Conservation (phyloP, 2,888 invertebrate genomes). For the Dilophus febrilis region DNA sequence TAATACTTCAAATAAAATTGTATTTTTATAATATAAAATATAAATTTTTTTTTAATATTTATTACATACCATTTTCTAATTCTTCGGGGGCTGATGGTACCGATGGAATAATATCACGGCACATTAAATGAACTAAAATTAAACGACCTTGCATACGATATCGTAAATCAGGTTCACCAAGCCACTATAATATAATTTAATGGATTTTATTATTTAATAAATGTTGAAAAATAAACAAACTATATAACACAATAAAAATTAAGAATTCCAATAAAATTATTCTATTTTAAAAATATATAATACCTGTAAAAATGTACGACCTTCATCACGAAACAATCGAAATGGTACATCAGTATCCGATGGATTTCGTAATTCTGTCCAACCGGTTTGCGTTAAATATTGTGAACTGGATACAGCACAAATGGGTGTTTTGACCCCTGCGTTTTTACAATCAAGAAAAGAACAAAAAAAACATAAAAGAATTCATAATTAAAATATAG, state of each 20-base stretch:
- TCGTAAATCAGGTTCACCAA: slow-evolving; percentile 61
- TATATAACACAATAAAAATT: neutral
- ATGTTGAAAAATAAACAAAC: too few species aligned
- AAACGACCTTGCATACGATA: slow-evolving; percentile 64
- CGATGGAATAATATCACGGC: slow-evolving; percentile 48
- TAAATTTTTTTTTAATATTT: too few species aligned
- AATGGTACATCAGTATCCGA: slow-evolving; percentile 65
- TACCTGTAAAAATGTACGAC: slow-evolving; percentile 65
- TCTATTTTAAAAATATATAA: slow-evolving; percentile 8
- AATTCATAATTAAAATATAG: too few species aligned
- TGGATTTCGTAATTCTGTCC: slow-evolving; percentile 62
- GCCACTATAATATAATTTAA: slow-evolving; percentile 44
- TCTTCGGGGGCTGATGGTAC: slow-evolving; percentile 29
- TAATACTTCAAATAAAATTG: too few species aligned
- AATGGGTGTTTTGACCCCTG: slow-evolving; percentile 62
- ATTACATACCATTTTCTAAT: slow-evolving; percentile 22
- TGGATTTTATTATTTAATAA: neutral
- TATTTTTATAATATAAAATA: too few species aligned
- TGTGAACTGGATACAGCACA: slow-evolving; percentile 76
- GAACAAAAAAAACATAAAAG: too few species aligned
- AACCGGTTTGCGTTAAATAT: slow-evolving; percentile 60
- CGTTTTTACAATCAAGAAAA: too few species aligned
- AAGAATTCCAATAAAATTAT: neutral
- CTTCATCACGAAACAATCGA: slow-evolving; percentile 62
- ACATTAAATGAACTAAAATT: slow-evolving; percentile 61